Percentiles rank a stretch among this genome's conserved stretches.
phyloP scores from a whole-genome alignment of 2,113 vertebrate species.

The Cinclus mexicanus region DNA sequence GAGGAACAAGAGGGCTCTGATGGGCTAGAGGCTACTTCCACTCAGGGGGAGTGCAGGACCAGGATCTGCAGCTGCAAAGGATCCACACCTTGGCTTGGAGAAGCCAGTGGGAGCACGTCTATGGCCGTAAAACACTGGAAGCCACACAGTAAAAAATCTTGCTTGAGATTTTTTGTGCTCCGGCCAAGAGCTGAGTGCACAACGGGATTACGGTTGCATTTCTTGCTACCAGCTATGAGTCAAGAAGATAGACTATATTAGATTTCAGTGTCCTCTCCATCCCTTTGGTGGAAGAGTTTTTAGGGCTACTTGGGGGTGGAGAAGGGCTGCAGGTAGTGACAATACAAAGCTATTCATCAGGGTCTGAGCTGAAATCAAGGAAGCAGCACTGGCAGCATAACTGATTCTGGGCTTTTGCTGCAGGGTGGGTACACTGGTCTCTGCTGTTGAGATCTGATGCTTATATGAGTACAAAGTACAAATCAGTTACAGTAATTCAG shows the following conservation, averaged over 20 bases:
- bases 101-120: not conserved
- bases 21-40: not conserved
- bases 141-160: not conserved
- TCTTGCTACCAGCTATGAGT: not conserved
- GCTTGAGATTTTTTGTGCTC: not conserved
- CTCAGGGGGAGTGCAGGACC: not conserved
- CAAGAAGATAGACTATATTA: not conserved
- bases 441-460: not conserved
- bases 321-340: not conserved
- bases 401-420: not conserved
- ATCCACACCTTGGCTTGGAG: not conserved
- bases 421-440: not conserved
- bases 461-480: not conserved
- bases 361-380: not conserved
- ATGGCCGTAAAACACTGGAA: not conserved
- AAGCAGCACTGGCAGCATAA: not conserved
- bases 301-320: not conserved
- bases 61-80: not conserved
- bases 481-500: not conserved
- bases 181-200: not conserved
- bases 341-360: not conserved
- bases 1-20: not conserved
- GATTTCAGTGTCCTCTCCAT: not conserved
- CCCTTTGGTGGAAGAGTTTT: not conserved
- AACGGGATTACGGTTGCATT: not conserved